Conservation (phyloP, 2,797 vertebrate species). For the Neopelma chrysocephalum region DNA sequence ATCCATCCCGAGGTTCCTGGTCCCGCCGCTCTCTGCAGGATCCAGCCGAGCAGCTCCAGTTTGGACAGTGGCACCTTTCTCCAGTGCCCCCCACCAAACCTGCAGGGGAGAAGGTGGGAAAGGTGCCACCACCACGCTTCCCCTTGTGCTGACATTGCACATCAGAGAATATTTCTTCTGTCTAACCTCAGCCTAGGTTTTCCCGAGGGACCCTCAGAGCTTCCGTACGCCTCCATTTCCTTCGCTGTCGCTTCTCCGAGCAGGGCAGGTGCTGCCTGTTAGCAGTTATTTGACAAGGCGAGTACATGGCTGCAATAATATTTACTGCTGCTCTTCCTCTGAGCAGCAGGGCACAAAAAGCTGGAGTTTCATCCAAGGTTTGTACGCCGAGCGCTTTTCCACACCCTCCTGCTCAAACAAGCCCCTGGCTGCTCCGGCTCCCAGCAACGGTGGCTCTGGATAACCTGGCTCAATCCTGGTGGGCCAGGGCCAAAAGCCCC, state of each 20-base stretch:
- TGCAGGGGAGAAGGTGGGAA: neutral
- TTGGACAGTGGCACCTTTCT: neutral
- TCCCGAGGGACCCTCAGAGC: neutral
- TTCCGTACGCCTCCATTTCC: accelerated
- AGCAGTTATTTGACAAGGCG: conserved; percentile 9
- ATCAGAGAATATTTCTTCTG: neutral
- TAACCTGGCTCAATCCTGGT: neutral
- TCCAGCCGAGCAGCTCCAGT: accelerated
- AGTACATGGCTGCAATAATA: conserved; percentile 11
- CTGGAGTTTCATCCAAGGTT: neutral
- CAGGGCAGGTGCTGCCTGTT: conserved; percentile 35
- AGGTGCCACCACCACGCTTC: neutral
- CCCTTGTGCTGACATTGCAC: accelerated
- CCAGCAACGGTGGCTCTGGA: neutral
- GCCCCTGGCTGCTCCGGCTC: neutral
- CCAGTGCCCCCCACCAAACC: neutral
- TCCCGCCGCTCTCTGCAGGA: accelerated
- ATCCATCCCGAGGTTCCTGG: neutral
- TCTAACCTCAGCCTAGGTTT: neutral
- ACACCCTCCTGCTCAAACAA: neutral
- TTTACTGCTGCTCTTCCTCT: conserved; percentile 4
- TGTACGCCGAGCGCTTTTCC: neutral
- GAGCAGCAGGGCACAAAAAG: neutral
- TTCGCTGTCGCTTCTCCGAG: accelerated
- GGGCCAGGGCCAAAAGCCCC: neutral